Evolutionary conservation across 2,888 invertebrate species (phyloP).

Genomic region (Heliconius aoede): DNA sequence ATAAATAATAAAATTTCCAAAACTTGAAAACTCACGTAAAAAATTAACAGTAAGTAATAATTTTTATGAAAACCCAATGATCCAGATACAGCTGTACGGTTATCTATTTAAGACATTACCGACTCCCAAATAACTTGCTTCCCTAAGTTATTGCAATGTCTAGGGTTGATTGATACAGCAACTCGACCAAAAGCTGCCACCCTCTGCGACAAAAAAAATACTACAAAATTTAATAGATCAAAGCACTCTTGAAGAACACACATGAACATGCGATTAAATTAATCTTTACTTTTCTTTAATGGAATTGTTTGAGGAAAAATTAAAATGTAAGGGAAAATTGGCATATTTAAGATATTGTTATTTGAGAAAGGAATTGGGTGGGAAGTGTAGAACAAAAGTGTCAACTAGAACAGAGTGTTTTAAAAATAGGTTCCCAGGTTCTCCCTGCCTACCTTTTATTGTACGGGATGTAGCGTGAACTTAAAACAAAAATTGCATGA

Average conservation of each 20-base stretch:
- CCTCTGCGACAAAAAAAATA: conserved; percentile 13
- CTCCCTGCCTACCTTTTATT: not conserved
- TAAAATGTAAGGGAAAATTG: no score
- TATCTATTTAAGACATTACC: conserved; percentile 20
- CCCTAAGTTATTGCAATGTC: conserved; percentile 24
- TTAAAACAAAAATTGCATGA: no score
- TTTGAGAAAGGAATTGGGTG: not conserved
- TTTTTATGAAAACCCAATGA: not conserved
- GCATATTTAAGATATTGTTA: not conserved
- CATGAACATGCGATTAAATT: not conserved
- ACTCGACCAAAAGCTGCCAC: conserved; percentile 11
- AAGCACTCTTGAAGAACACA: not conserved
- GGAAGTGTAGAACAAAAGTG: not conserved
- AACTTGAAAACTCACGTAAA: not conserved
- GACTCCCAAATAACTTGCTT: conserved; percentile 11
- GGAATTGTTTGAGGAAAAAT: no score
- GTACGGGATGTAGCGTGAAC: not conserved
- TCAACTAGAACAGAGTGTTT: no score
- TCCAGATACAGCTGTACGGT: not conserved
- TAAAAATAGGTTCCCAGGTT: not conserved
- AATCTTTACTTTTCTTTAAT: no score
- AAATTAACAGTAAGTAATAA: not conserved
- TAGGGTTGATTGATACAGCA: conserved; percentile 23
- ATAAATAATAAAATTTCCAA: no score
- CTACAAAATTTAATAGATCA: not conserved